These are phyloP conservation scores for Streblospio benedicti DNA, from an alignment of 1,140 invertebrate species.

Conservation along the genomic window DNA sequence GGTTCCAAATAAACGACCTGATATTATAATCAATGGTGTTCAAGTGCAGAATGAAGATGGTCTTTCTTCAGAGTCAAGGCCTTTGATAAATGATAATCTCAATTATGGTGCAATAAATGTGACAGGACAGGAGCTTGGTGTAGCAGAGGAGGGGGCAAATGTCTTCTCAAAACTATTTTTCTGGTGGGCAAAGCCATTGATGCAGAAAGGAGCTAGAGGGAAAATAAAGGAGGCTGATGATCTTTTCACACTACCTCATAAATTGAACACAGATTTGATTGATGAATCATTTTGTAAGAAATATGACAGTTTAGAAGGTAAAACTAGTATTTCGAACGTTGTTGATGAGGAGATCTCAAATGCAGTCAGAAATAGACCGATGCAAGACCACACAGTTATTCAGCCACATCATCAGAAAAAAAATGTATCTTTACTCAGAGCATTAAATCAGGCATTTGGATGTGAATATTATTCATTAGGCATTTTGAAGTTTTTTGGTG, in stretches of 20 bases:
- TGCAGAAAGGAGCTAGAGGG: constrained; percentile 67
- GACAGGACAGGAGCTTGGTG: constrained; percentile 63
- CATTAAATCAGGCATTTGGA: constrained; percentile 75
- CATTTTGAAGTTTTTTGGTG: constrained; percentile 72
- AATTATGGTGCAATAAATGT: constrained; percentile 55
- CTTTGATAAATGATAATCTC: constrained; percentile 11
- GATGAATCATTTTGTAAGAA: constrained; percentile 52
- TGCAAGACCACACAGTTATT: constrained; percentile 22
- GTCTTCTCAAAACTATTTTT: constrained; percentile 70
- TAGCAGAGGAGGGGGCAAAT: constrained; percentile 67
- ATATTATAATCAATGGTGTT: constrained; percentile 28
- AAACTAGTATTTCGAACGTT: neutral
- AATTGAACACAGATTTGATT: constrained; percentile 57
- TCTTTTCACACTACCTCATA: constrained; percentile 72
- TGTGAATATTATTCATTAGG: constrained; percentile 81
- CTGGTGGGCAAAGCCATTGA: constrained; percentile 76
- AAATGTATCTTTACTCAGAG: constrained; percentile 54
- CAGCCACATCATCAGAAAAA: constrained; percentile 43
- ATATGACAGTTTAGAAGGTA: neutral
- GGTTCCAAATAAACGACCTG: constrained; percentile 28
- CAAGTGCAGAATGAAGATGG: constrained; percentile 40
- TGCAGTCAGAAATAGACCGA: neutral
- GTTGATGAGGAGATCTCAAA: neutral
- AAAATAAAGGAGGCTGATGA: constrained; percentile 67
- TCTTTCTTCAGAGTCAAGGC: constrained; percentile 44